Base-by-base conservation (phyloP, 2,797 vertebrate genomes). In the Peromyscus aztecus region DNA sequence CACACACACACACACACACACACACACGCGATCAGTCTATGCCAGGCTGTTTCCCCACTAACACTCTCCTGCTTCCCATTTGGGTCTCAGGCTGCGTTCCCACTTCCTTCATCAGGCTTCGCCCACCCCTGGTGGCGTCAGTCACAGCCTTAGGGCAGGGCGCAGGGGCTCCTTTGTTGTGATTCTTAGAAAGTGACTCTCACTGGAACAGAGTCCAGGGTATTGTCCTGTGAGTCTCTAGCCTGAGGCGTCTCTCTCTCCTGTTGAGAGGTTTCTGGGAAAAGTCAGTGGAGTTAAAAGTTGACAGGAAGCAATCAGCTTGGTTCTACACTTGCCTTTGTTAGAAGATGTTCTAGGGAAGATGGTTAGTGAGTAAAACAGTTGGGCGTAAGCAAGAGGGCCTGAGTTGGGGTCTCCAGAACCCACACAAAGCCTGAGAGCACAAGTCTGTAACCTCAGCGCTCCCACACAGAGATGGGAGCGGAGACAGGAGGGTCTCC, bases 141-240 rank as follows among this genome's bases (percentile, higher is more conserved):
- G 71, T 43, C 78, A 1, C 93, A 37, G 89, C 71, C n/a, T 80
- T 89, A 59, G 24, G n/a, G n/a, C 94, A 81, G 81, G 69, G 23
- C 21, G 27, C 40, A n/a, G 55, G 89, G 89, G 85, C 78, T 34
- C 85, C 90, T 94, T 83, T 86, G 89, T 77, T 95, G 75, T 52
- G 0, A 94, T 97, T 90, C 96, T 49, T 90, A 81, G 97, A 89
- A 97, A 89, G 83, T 84, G 3, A 81, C 63, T 91, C 0, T 91
- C 0, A n/a, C 69, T 43, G 95, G 83, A 94, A 88, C 40, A 88
- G 69, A 67, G 94, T 61, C 69, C 31, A 43, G 16, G 61, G 61
- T n/a, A 89, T 10, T 21, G 43, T 59, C 78, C 57, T 93, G 91
- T 40, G 86, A 65, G 73, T 73, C 81, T 85, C 73, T 14, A 78